phyloP scores from a whole-genome alignment of 2,797 vertebrate species.

The Sebastes itinus region DNA sequence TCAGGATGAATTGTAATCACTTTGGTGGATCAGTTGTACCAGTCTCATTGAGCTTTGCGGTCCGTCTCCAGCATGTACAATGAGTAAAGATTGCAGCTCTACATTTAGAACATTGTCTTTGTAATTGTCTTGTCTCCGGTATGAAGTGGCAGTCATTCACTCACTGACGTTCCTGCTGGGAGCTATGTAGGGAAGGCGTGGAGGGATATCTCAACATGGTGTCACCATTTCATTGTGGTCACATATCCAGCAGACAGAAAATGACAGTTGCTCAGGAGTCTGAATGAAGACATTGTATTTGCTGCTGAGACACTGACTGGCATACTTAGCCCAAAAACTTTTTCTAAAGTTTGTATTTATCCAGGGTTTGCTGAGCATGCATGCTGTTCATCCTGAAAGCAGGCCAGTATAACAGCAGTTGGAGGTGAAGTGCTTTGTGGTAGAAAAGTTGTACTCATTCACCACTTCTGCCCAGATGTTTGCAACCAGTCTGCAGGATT shows the following conservation, averaged over 20 bases:
- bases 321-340: background rate
- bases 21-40: background rate
- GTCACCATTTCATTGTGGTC: conserved; percentile 39
- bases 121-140: background rate
- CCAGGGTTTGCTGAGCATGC: conserved; percentile 2
- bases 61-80: background rate
- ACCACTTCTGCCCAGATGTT: background rate
- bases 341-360: background rate
- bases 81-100: background rate
- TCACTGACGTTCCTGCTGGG: conserved; percentile 2
- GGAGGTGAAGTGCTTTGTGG: background rate
- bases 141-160: conserved; percentile 5
- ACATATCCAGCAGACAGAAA: conserved; percentile 27
- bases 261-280: conserved; percentile 28
- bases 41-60: background rate
- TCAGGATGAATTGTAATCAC: background rate
- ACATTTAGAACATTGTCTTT: background rate
- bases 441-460: background rate
- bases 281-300: conserved; percentile 41
- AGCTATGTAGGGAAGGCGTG: background rate
- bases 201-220: background rate
- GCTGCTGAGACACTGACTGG: conserved; percentile 15
- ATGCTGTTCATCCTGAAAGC: background rate
- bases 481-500: background rate
- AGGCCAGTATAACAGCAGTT: background rate